Conservation (phyloP, 2,888 invertebrate species). For the Dasypogon diadema region DNA sequence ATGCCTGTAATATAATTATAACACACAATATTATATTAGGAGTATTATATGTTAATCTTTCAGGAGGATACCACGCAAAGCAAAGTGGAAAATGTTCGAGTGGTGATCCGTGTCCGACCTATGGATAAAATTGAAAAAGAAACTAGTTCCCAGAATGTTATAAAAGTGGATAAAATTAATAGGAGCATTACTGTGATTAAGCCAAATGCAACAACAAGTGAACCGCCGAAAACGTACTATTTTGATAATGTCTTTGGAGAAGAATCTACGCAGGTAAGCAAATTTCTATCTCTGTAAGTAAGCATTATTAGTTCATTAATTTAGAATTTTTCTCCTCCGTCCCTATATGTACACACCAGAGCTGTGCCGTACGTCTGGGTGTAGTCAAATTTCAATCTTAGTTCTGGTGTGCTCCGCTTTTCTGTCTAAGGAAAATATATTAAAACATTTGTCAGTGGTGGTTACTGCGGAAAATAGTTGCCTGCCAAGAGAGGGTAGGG, state of each 20-base stretch:
- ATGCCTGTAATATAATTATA: too few relatives aligned
- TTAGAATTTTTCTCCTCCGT: too few relatives aligned
- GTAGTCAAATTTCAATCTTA: too few relatives aligned
- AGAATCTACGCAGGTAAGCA: constrained; percentile 81
- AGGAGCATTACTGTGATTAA: constrained; percentile 83
- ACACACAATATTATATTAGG: too few relatives aligned
- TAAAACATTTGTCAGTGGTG: too few relatives aligned
- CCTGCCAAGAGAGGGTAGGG: too few relatives aligned
- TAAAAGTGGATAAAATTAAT: constrained; percentile 82
- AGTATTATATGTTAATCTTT: constrained; percentile 26
- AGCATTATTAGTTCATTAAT: too few relatives aligned
- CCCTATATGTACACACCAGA: too few relatives aligned
- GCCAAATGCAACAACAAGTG: constrained; percentile 77
- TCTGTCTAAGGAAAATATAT: too few relatives aligned
- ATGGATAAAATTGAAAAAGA: constrained; percentile 87
- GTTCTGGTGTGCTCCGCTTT: too few relatives aligned
- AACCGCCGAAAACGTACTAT: constrained; percentile 89
- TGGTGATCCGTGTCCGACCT: constrained; percentile 95
- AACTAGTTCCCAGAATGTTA: constrained; percentile 78
- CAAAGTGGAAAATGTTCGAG: constrained; percentile 93
- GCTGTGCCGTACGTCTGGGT: too few relatives aligned
- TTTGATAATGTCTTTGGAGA: constrained; percentile 95
- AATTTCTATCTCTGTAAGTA: not conserved
- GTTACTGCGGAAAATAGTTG: too few relatives aligned
- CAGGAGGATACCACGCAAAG: constrained; percentile 63